Evolutionary conservation across 2,113 vertebrate genomes (phyloP).

Genomic region (Calidris pygmaea): DNA sequence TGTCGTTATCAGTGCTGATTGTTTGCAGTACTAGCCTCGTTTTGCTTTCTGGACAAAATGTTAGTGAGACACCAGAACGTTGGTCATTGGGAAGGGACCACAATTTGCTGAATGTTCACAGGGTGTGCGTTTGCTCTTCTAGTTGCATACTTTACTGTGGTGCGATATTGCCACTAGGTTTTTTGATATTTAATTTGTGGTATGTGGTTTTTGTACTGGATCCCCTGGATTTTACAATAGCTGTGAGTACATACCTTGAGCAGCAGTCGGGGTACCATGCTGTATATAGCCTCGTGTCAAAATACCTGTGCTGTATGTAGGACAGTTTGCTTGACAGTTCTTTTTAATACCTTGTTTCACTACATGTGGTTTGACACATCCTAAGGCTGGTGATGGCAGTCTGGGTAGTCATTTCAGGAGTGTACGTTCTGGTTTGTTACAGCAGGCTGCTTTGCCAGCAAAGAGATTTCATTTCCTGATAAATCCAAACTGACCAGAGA

Average conservation of each 20-base stretch:
- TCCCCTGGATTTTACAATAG: not conserved
- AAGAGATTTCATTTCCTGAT: not conserved
- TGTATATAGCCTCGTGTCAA: not conserved
- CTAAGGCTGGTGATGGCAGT: not conserved
- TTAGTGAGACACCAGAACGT: not conserved
- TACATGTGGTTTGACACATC: not conserved
- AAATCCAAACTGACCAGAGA: not conserved
- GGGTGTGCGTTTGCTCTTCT: not conserved
- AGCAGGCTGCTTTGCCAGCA: not conserved
- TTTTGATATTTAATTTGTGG: not conserved
- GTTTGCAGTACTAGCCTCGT: not conserved
- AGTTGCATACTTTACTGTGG: not conserved
- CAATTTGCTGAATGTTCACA: not conserved
- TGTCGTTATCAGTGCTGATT: not conserved
- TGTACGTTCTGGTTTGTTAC: not conserved
- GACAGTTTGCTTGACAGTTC: not conserved
- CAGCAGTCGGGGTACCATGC: not conserved
- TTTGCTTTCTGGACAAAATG: not conserved
- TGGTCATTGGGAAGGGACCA: not conserved
- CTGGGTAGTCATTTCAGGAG: not conserved
- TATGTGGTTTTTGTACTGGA: not conserved
- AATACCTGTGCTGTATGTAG: not conserved
- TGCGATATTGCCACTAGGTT: not conserved
- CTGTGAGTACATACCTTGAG: rapidly evolving
- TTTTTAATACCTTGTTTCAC: not conserved